These are phyloP conservation scores for roundworm (Caenorhabditis elegans) DNA, from an alignment of 1,140 invertebrate genomes.

Conservation along the genomic window DNA sequence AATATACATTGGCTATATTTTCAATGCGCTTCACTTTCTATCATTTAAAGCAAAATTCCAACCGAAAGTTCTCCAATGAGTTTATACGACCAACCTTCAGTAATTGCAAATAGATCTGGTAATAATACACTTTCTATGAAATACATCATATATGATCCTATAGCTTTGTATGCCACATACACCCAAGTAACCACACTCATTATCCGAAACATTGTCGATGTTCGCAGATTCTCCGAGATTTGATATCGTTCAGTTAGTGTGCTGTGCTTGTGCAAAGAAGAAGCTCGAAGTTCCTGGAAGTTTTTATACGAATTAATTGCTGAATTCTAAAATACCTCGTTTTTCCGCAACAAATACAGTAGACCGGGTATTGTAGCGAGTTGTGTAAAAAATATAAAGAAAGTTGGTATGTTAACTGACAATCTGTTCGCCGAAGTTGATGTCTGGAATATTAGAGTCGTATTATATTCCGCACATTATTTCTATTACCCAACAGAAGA, in stretches of 20 bases:
- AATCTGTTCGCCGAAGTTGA: background rate
- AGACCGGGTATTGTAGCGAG: background rate
- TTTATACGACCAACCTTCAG: background rate
- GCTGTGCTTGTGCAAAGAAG: background rate
- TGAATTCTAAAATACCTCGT: background rate
- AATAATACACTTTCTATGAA: too few relatives aligned
- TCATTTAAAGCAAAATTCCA: too few relatives aligned
- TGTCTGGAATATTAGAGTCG: too few relatives aligned
- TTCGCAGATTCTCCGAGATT: background rate
- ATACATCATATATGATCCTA: background rate
- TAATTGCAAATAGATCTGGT: background rate
- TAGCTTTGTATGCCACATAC: background rate
- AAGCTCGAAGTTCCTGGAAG: background rate
- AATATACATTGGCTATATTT: too few relatives aligned
- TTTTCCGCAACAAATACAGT: background rate
- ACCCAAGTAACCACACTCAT: background rate
- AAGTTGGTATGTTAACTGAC: background rate
- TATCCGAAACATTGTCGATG: background rate
- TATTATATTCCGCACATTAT: too few relatives aligned
- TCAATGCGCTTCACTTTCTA: too few relatives aligned
- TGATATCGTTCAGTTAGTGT: background rate
- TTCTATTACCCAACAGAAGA: background rate
- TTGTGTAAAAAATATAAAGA: background rate
- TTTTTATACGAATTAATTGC: background rate
- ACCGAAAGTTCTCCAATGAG: too few relatives aligned